Base-by-base conservation (phyloP, 2,113 vertebrate genomes). In the Hymenochirus boettgeri region DNA sequence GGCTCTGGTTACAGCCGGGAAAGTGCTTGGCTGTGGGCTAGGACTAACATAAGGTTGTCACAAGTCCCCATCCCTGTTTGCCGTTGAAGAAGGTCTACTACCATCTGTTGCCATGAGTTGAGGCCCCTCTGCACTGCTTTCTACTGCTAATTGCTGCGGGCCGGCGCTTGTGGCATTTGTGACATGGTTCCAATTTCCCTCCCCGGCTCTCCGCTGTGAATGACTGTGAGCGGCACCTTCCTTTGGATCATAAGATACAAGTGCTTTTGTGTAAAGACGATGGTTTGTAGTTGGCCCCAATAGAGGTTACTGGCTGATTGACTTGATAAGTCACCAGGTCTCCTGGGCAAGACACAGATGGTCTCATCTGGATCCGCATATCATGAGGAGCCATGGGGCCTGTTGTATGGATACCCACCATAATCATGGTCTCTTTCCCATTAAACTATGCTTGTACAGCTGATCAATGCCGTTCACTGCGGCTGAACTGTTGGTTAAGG, bases 101-200 rank as follows among this genome's bases (percentile, higher is more conserved):
- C 77, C 81, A 61, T 87, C 47, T 87, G 90, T 59, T 98, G 95
- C 96, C 95, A 99, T 26, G 93, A 90, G 42, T 35, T 35, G 15
- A 35, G 33, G 7, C 33, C 33, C 15, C 96, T 88, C 29, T 31
- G 29, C 5, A 31, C 29, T 31, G 29, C 25, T 98, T 93, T 23
- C 92, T 85, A 78, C 96, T 99, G 73, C 96, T 98, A 31, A 89
- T 93, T 93, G 45, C 93, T 93, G 18, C 96, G 91, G 26, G 88
- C 64, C 0, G 96, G 96, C 29, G 95, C 93, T 72, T 71, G 88
- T 5, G 96, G 96, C 35, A 85, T 74, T 1, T 84, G 47, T 74
- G 75, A 85, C 72, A 51, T 10, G 17, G 25, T 6, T 1, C 82
- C 84, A 46, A 25, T 31, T 5, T 47, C 56, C 50, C 47, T 61